These are phyloP conservation scores for Drosophila glabriapex DNA, from an alignment of 2,888 invertebrate genomes.

Conservation along the genomic window DNA sequence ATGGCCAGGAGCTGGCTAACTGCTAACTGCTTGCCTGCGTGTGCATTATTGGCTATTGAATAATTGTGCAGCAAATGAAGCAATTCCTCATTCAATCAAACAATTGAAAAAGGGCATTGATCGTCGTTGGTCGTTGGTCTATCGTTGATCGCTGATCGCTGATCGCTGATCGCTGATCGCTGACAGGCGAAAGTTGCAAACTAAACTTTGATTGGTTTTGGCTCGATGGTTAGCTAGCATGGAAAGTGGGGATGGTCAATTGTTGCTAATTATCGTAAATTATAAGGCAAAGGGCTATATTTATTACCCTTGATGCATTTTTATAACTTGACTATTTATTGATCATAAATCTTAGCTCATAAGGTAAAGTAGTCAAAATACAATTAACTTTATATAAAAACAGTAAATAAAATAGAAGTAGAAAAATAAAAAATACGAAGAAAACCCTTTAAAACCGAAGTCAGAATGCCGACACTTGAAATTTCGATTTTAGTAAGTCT, in stretches of 20 bases:
- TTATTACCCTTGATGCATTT: neutral
- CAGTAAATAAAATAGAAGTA: neutral
- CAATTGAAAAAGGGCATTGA: constrained; percentile 68
- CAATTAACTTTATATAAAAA: neutral
- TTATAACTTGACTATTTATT: constrained; percentile 1
- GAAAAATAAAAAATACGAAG: neutral
- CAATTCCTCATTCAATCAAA: constrained; percentile 40
- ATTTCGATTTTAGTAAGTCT: neutral
- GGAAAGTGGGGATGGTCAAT: constrained; percentile 49
- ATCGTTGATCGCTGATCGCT: constrained; percentile 26
- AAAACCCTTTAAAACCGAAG: neutral
- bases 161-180: constrained; percentile 34
- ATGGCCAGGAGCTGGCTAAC: constrained; percentile 46
- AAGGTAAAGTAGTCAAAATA: neutral
- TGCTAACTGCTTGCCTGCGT: neutral
- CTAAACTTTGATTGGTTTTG: constrained; percentile 35
- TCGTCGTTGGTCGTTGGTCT: constrained; percentile 30
- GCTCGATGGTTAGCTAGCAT: constrained; percentile 28
- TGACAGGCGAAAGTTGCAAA: constrained; percentile 61
- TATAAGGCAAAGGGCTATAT: neutral
- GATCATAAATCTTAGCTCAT: constrained; percentile 1
- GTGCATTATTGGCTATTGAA: constrained; percentile 41
- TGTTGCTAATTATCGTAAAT: constrained; percentile 3
- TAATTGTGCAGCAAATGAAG: constrained; percentile 50
- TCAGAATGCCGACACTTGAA: neutral